Base-by-base conservation (phyloP, 2,113 vertebrate genomes). In the Calonectris borealis region DNA sequence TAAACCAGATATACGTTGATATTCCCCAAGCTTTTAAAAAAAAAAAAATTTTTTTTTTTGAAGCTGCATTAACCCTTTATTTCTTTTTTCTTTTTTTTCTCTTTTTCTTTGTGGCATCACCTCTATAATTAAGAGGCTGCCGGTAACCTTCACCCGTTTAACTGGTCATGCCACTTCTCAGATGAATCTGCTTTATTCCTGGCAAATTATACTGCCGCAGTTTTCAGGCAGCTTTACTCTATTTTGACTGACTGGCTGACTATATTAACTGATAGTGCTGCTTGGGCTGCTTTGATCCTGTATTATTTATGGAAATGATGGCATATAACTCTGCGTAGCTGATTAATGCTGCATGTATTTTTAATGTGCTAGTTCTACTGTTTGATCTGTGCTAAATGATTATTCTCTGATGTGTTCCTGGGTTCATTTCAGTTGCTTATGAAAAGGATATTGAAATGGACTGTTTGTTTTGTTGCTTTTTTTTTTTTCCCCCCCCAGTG, bases 281-380 rank as follows among this genome's bases (percentile, higher is more conserved):
- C 89, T 96, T 89, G 86, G 91, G 81, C 91, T 93, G 94, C 96
- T 97, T 97, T 97, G 97, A 97, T 97, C 97, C 91, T 42, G 89
- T 93, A 96, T 97, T 95, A 97, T 97, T 97, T 97, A 97, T 97
- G 97, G 96, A 96, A 96, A 96, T 97, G 93, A 94, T 95, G 96
- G 78, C 62, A 88, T 66, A 94, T 93, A 96, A 93, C 89, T 95
- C 92, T 62, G 84, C 6, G 70, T 55, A 73, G 95, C 87, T 97
- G 95, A 97, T 97, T 96, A 97, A 96, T 90, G 94, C 96, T 70
- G 94, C 87, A 85, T 97, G 95, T 97, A 95, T 97, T 95, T 96
- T 96, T 95, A 96, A 97, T 96, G 86, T 71, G 87, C 82, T 70
- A 88, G 89, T 94, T 94, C 95, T 94, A 17, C 95, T 96, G 82